Conservation (phyloP, 2,113 vertebrate species). For the Syrmaticus mikado region DNA sequence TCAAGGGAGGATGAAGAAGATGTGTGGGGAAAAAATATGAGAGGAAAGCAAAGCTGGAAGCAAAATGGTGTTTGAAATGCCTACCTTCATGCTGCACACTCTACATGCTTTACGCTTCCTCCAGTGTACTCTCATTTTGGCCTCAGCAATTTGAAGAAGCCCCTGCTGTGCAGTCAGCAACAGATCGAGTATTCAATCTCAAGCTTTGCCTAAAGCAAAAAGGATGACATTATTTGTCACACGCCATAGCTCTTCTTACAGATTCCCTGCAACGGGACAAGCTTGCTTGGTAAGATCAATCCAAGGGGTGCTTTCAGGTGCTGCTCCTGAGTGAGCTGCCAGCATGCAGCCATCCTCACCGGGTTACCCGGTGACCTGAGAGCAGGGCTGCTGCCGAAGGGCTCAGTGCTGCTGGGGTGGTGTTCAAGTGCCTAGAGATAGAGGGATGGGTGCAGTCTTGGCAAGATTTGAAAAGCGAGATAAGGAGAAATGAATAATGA, state of each 20-base stretch:
- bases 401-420: constrained; percentile 7
- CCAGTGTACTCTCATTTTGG: background rate
- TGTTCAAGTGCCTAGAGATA: constrained; percentile 52
- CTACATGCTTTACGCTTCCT: background rate
- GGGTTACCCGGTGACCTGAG: background rate
- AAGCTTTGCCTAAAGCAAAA: constrained; percentile 3
- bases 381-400: background rate
- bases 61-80: background rate
- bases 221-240: constrained; percentile 3
- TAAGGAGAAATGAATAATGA: constrained; percentile 56
- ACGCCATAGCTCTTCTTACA: background rate
- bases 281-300: background rate
- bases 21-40: background rate
- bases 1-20: constrained; percentile 4
- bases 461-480: constrained; percentile 61
- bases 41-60: constrained; percentile 1
- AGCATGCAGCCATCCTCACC: background rate
- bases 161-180: background rate
- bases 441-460: constrained; percentile 57
- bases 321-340: background rate
- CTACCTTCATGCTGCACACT: background rate
- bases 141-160: background rate
- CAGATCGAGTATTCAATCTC: background rate
- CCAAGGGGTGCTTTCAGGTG: background rate
- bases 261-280: background rate